Conservation (phyloP, 2,888 invertebrate species). For the Epistrophella euchroma region DNA sequence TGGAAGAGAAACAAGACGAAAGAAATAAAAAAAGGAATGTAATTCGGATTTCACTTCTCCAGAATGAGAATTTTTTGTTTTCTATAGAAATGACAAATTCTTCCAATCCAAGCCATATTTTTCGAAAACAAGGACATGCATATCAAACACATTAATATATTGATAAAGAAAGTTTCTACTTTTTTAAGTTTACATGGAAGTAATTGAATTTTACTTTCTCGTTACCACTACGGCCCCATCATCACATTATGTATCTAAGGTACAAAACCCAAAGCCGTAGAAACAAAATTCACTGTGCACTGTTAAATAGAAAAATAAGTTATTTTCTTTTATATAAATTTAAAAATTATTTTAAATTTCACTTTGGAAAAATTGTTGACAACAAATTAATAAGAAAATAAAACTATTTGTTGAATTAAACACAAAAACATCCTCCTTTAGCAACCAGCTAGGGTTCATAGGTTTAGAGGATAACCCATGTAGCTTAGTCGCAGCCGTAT, state of each 20-base stretch:
- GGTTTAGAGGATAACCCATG: neutral
- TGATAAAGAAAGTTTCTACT: neutral
- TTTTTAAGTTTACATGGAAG: neutral
- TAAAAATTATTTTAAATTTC: slow-evolving; percentile 5
- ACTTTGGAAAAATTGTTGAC: neutral
- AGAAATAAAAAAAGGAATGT: slow-evolving; percentile 12
- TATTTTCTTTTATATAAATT: neutral
- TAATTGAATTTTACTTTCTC: slow-evolving; percentile 14
- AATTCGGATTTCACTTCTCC: slow-evolving; percentile 19
- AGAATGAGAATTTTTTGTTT: slow-evolving; percentile 9
- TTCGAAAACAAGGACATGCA: neutral
- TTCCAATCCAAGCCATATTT: neutral
- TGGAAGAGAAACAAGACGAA: slow-evolving; percentile 19
- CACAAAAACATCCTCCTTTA: slow-evolving; percentile 3
- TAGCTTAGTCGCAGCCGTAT: neutral
- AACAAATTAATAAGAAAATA: neutral
- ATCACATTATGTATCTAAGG: slow-evolving; percentile 8
- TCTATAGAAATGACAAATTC: neutral
- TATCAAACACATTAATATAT: neutral
- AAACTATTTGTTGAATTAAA: neutral
- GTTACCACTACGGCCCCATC: neutral
- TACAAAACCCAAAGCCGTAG: neutral
- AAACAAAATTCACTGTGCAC: neutral
- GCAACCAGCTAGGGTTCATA: neutral
- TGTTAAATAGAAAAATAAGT: slow-evolving; percentile 8